phyloP scores from a whole-genome alignment of 2,113 vertebrate genomes.

The Osmerus eperlanus region DNA sequence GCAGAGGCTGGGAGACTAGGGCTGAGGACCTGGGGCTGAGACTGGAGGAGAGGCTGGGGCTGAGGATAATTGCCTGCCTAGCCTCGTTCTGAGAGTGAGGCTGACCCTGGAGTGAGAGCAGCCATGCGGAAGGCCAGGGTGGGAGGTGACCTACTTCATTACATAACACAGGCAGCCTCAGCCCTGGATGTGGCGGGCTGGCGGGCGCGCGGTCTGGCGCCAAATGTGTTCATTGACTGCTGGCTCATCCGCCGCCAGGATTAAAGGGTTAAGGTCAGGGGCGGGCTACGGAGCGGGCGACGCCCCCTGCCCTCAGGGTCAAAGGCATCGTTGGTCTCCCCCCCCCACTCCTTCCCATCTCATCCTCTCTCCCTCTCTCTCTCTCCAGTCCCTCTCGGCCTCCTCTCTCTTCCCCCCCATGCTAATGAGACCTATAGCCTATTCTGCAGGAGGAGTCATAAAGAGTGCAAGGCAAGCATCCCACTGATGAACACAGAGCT shows the following conservation, averaged over 20 bases:
- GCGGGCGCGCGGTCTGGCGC: conserved; percentile 16
- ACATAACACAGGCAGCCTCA: conserved; percentile 52
- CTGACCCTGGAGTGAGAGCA: conserved; percentile 38
- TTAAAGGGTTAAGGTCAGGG: conserved; percentile 37
- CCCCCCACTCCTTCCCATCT: background rate
- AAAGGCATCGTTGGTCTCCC: conserved; percentile 39
- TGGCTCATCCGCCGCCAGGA: conserved; percentile 39
- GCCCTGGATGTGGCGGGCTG: conserved; percentile 14
- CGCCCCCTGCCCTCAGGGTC: conserved; percentile 39
- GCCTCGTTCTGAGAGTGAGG: background rate
- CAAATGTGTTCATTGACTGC: conserved; percentile 46
- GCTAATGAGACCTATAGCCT: conserved; percentile 56
- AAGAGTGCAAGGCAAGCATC: conserved; percentile 43
- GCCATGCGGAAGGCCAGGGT: conserved; percentile 13
- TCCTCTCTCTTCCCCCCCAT: conserved; percentile 21
- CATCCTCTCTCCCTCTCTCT: background rate
- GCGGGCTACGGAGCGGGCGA: conserved; percentile 24
- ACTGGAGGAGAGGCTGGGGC: too few species aligned
- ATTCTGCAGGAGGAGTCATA: conserved; percentile 8
- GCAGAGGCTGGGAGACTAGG: too few species aligned
- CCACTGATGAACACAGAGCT: conserved; percentile 24
- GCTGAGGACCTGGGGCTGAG: too few species aligned
- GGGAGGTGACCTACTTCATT: conserved; percentile 66
- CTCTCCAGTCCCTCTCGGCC: background rate
- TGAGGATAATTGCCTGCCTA: too few species aligned